Evolutionary conservation across 30 jellyfish, hydroid and myxozoan genomes (phyloP).

Genomic region (Chironex yamaguchii): DNA sequence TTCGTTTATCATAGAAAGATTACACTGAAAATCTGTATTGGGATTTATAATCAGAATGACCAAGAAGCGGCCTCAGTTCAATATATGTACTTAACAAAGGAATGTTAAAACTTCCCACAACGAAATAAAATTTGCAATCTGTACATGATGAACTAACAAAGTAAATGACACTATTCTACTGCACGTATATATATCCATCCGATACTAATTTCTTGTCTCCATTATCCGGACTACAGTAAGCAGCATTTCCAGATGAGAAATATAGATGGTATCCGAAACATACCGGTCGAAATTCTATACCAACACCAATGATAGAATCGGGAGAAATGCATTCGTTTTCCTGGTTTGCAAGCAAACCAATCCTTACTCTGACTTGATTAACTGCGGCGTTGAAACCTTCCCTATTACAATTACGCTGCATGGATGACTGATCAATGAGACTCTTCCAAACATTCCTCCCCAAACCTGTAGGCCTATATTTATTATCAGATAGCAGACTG

Average conservation of each 20-base stretch:
- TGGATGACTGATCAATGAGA: constrained; percentile 14
- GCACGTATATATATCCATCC: constrained; percentile 20
- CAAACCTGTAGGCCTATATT: not conserved
- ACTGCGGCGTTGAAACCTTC: constrained; percentile 52
- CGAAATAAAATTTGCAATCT: too few species aligned
- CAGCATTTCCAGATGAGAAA: constrained; percentile 36
- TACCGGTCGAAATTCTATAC: not conserved
- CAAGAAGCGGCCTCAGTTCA: too few species aligned
- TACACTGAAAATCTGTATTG: too few species aligned
- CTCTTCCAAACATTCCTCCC: constrained; percentile 44
- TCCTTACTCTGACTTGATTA: not conserved
- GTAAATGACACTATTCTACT: too few species aligned
- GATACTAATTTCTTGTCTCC: constrained; percentile 26
- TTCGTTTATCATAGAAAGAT: too few species aligned
- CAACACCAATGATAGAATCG: constrained; percentile 41
- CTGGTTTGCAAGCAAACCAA: constrained; percentile 52
- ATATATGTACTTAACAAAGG: too few species aligned
- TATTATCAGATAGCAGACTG: not conserved
- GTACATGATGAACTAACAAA: too few species aligned
- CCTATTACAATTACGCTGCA: constrained; percentile 55
- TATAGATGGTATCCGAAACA: too few species aligned
- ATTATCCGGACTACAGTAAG: constrained; percentile 29
- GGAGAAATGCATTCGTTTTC: constrained; percentile 58
- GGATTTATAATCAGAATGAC: too few species aligned
- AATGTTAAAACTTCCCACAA: too few species aligned